Base-by-base conservation (phyloP, 2,888 invertebrate species). In the Lepidonotus clava region DNA sequence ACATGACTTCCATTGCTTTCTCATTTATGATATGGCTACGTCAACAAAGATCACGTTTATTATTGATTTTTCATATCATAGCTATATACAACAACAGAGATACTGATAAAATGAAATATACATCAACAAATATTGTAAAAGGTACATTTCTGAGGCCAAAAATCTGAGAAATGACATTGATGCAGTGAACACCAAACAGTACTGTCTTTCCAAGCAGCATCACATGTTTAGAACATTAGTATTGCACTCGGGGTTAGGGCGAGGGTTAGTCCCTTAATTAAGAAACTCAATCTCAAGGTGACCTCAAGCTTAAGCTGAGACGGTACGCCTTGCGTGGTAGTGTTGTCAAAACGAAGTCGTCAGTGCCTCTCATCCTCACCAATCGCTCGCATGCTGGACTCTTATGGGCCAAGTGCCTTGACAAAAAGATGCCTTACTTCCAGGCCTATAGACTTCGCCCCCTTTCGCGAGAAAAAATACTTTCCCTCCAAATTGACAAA, bases 1-100 rank as follows among this genome's bases (percentile, higher is more conserved):
- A 71, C 71, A 71, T 18, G 28, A 71, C 36, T 71, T 32, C 61
- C 71, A 71, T 71, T 71, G 71, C 71, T 71, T 71, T 71, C 71
- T 71, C 71, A 71, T 71, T 34, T 36, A 34, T 71, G 71, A 71
- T 71, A 71, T 71, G 71, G 71, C 71, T 71, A 71, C 71, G 71
- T 71, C 36, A 11, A 71, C 71, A 24, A 71, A 71, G 71, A 71
- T 38, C 71, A 71, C 34, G 71, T 6, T 46, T 46, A 46, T 71
- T 34, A 71, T 36, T 71, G 34, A 1, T 71, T 36, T 36, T 36
- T 24, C 18, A 34, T 38, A 71, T n/a, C n/a, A 38, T 71, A 38
- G 21, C 34, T 71, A 71, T 71, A 71, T 71, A 71, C 38, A 36
- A 71, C 38, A 36, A 71, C 71, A 14, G 61, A 28, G 61, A 61